Base-by-base conservation (phyloP, 2,888 invertebrate genomes). In the Lepas anatifera region DNA sequence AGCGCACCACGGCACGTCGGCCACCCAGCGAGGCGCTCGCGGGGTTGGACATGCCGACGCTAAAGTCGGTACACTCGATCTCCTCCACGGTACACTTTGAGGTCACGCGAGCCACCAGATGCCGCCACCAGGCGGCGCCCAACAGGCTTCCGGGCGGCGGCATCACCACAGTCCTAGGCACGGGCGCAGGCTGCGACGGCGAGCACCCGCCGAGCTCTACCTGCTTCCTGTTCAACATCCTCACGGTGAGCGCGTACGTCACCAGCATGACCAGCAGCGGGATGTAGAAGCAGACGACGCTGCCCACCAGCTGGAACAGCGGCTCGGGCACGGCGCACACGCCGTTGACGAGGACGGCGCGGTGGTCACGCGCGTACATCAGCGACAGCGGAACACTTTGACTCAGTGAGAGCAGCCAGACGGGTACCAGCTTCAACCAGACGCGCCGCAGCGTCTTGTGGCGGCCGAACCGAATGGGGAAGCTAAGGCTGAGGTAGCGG, bases 231-330 rank as follows among this genome's bases (percentile, higher is more conserved):
- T 93, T 92, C 77, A 97, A 82, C 39, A 96, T 83, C 71, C 89
- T 85, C 27, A 96, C 92, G 0, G 97, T 98, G 75, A 95, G 84
- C 8, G 92, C 89, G 78, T 96, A 97, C n/a, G 95, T 95, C 72
- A 94, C 84, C 77, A 95, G 84, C 96, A 97, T 97, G 75, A 98
- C 95, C 63, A 89, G 85, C 74, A 97, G 84, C 0, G 97, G 97
- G 73, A 97, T 94, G 83, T 96, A 95, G 83, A 97, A 97, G 75
- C 95, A 94, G 76, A 95, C 89, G 76, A 95, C 89, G 70, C 95
- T 95, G 48, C 96, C 97, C 76, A 94, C 92, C 71, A 94, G 86
- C 80, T 93, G 92, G 83, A 91, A 92, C 11, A 91, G 84, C 0
- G 92, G 90, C 79, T 92, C 92, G 2, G 92, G 92, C 76, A 92